These are phyloP conservation scores for Delichon dasypus DNA, from an alignment of 2,797 vertebrate genomes.

Conservation along the genomic window DNA sequence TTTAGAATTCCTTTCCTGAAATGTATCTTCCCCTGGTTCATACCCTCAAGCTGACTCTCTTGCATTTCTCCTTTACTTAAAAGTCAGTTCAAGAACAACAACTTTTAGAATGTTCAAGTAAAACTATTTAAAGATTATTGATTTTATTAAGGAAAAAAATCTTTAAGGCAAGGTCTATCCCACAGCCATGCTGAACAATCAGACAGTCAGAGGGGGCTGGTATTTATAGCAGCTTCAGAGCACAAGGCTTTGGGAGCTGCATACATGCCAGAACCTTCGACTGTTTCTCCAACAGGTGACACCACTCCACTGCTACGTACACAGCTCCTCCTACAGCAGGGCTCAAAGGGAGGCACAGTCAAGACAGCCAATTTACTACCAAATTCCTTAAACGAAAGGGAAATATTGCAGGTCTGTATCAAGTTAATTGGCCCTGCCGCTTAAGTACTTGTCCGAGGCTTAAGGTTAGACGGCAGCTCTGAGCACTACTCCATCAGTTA, in stretches of 20 bases:
- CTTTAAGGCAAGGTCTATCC: not conserved
- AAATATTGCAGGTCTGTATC: not conserved
- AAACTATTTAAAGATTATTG: not conserved
- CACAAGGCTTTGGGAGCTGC: not conserved
- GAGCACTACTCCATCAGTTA: not conserved
- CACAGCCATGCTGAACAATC: not conserved
- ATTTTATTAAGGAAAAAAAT: not conserved
- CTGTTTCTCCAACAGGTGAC: slow-evolving; percentile 9
- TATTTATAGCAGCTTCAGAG: slow-evolving; percentile 43
- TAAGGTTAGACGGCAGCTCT: not conserved
- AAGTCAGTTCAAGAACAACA: not conserved
- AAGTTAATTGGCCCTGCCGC: not conserved
- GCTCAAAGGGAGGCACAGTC: not conserved
- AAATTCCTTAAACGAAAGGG: not conserved
- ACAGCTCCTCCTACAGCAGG: not conserved
- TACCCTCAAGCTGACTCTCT: not conserved
- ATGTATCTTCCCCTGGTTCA: not conserved
- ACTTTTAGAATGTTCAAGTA: not conserved
- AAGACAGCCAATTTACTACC: not conserved
- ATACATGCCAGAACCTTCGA: not conserved
- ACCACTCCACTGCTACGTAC: slow-evolving; percentile 1
- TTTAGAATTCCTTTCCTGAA: not conserved
- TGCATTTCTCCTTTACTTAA: not conserved
- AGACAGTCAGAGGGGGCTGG: not conserved
- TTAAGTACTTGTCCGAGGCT: not conserved